Evolutionary conservation across 2,888 invertebrate genomes (phyloP).

Genomic region (Perdita meconis): DNA sequence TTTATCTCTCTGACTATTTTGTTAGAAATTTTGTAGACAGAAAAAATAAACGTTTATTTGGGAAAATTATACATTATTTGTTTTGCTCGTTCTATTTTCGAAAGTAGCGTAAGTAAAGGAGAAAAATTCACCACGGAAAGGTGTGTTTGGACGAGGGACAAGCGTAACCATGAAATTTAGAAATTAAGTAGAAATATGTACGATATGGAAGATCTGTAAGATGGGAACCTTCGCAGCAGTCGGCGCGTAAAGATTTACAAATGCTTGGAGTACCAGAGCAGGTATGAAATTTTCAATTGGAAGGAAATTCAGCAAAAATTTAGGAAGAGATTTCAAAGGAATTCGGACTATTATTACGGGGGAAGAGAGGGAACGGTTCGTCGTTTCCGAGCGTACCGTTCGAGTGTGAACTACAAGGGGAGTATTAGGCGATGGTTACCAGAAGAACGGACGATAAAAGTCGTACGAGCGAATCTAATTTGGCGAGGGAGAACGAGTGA

Average conservation of each 20-base stretch:
- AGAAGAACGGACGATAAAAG: constrained; percentile 65
- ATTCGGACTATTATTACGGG: constrained; percentile 60
- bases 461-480: constrained; percentile 66
- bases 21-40: no score
- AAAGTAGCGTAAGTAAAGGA: no score
- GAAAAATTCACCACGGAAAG: no score
- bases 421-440: constrained; percentile 66
- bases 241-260: constrained; percentile 36
- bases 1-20: no score
- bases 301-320: constrained; percentile 60
- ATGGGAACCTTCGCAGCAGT: constrained; percentile 26
- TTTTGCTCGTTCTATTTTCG: no score
- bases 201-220: background rate
- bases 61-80: no score
- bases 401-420: constrained; percentile 50
- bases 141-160: background rate
- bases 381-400: constrained; percentile 47
- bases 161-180: background rate
- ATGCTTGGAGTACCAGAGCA: constrained; percentile 7
- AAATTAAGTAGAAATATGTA: constrained; percentile 24
- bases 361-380: constrained; percentile 45
- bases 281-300: constrained; percentile 67
- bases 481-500: constrained; percentile 36
- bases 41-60: no score
- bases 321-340: constrained; percentile 54